Evolutionary conservation across 2,888 invertebrate genomes (phyloP).

Genomic region (Microdon myrmicae): DNA sequence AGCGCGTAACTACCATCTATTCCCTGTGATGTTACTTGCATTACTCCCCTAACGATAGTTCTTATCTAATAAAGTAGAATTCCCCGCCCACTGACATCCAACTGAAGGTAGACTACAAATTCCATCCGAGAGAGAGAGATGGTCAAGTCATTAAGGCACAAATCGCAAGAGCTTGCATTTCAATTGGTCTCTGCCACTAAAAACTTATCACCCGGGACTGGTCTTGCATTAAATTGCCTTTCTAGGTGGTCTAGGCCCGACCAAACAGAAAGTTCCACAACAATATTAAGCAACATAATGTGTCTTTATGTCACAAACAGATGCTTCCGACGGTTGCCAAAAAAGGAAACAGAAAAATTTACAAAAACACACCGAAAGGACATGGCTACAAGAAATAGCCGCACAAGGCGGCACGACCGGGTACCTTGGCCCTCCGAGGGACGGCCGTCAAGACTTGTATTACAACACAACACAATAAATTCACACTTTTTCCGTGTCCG

Average conservation of each 20-base stretch:
- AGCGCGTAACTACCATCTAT: too few relatives aligned
- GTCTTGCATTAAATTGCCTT: slow-evolving; percentile 19
- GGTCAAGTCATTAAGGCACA: slow-evolving; percentile 28
- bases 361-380: too few relatives aligned
- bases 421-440: too few relatives aligned
- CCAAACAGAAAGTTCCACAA: slow-evolving; percentile 20
- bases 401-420: too few relatives aligned
- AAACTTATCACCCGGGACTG: slow-evolving; percentile 16
- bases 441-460: too few relatives aligned
- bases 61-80: not conserved
- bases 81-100: slow-evolving; percentile 5
- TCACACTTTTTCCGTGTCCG: slow-evolving; percentile 33
- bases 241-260: slow-evolving; percentile 6
- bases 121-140: slow-evolving; percentile 1
- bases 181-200: slow-evolving; percentile 19
- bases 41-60: not conserved
- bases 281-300: slow-evolving; percentile 37
- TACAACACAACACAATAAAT: slow-evolving; percentile 36
- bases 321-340: slow-evolving; percentile 39
- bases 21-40: too few relatives aligned
- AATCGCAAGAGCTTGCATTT: slow-evolving; percentile 29
- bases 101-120: slow-evolving; percentile 1
- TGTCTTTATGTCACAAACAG: slow-evolving; percentile 41
- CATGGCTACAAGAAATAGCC: too few relatives aligned
- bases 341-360: too few relatives aligned